A percentile compares a stretch with the other conserved stretches of the same genome.
These are phyloP conservation scores for Coregonus suidteri DNA, from an alignment of 2,797 vertebrate genomes.

Conservation along the genomic window DNA sequence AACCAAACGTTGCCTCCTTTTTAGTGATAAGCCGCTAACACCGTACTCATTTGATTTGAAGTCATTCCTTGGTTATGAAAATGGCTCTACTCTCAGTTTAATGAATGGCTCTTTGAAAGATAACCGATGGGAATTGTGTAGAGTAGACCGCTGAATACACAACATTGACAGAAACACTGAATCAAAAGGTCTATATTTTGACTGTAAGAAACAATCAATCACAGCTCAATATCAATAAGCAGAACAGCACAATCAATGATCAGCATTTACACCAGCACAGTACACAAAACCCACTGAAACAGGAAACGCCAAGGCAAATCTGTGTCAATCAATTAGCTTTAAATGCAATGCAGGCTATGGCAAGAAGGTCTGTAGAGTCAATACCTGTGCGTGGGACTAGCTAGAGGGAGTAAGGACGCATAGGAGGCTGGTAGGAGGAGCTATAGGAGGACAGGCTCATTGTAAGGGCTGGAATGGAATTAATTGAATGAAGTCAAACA, in stretches of 20 bases:
- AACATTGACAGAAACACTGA: not conserved
- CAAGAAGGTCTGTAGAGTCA: not conserved
- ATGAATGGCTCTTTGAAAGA: not conserved
- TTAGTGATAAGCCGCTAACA: not conserved
- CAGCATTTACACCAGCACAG: constrained; percentile 22
- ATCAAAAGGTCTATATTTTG: not conserved
- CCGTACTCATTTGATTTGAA: too few relatives aligned
- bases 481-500: too few relatives aligned
- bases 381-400: not conserved
- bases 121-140: not conserved
- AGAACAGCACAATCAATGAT: constrained; percentile 11
- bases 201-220: constrained; percentile 16
- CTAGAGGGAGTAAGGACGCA: not conserved
- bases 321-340: not conserved
- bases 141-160: not conserved
- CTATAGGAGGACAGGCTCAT: too few relatives aligned
- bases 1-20: not conserved
- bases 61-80: not conserved
- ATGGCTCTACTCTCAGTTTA: not conserved
- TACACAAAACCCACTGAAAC: constrained; percentile 17
- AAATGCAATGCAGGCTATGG: not conserved
- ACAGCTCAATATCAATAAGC: constrained; percentile 7
- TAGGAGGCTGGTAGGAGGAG: too few relatives aligned
- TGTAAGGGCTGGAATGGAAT: too few relatives aligned
- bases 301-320: not conserved